A percentile compares a stretch with the other conserved stretches of the same genome.
These are phyloP conservation scores for Cladopsammia gracilis DNA, from an alignment of 64 coral and sea anemone genomes.

Conservation along the genomic window DNA sequence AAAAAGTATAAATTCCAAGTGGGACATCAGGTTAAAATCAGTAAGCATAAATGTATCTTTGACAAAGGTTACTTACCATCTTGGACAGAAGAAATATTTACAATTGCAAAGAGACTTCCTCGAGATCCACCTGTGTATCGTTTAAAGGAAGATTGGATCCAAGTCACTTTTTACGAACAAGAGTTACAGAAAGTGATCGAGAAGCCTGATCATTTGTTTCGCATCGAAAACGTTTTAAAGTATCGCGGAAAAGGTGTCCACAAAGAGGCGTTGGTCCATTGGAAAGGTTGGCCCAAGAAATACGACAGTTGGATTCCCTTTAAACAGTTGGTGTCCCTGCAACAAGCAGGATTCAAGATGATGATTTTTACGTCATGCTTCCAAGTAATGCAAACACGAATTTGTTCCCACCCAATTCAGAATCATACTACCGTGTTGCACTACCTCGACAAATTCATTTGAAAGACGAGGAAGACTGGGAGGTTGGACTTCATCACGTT, in stretches of 20 bases:
- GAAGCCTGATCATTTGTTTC: conserved; percentile 41
- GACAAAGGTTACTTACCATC: conserved; percentile 26
- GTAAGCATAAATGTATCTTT: conserved; percentile 31
- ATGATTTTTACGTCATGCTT: background rate
- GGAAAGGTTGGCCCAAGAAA: background rate
- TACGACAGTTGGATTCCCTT: background rate
- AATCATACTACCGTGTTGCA: background rate
- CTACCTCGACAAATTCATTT: background rate
- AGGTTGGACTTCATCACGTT: too few relatives aligned
- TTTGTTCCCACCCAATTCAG: background rate
- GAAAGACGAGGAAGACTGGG: background rate
- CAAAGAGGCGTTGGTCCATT: background rate
- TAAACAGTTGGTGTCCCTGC: background rate
- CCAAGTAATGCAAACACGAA: background rate
- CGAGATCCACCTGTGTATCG: conserved; percentile 42
- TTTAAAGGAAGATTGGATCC: too few relatives aligned
- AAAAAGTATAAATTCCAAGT: too few relatives aligned
- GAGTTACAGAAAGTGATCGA: conserved; percentile 46
- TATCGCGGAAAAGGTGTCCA: background rate
- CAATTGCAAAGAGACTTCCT: conserved; percentile 9
- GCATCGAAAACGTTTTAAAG: conserved; percentile 34
- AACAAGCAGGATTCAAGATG: background rate
- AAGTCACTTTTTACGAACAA: conserved; percentile 58
- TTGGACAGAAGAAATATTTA: conserved; percentile 39
- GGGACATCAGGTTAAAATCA: too few relatives aligned